Evolutionary conservation across 2,113 vertebrate species (phyloP), one percentile per base, ranked within the genome.

Genomic region (Hydropotes inermis): DNA sequence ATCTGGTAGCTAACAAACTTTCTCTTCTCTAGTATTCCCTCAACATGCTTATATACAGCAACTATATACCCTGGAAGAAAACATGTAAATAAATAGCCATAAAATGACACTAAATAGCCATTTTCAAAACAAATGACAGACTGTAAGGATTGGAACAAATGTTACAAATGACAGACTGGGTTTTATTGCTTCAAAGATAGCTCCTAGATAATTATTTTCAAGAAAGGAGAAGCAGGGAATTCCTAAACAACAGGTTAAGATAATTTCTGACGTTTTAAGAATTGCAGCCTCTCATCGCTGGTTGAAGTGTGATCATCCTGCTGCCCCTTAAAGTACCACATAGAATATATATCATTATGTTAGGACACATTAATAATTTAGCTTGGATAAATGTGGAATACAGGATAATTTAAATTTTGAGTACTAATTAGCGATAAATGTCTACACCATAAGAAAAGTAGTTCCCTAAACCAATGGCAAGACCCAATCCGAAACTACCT

Each of bases 131-230:
- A 70, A 86, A 93, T 57, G 76, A 95, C 3, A 81, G 36, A 79
- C 9, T 76, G 5, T 52, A 74, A 74, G 67, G 67, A 39, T 25
- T 74, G n/a, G 39, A 36, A 70, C 67, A 70, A 70, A 39, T 70
- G n/a, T 70, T 70, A 70, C 28, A 81, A 81, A 52, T 78, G 74
- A 78, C 74, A 78, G 74, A 78, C 25, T 78, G n/a, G 45, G 82
- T 87, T 85, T 95, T 64, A 92, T 52, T 95, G 54, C 28, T 83
- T 96, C 87, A 96, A 96, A 94, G 52, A 81, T 6, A 93, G 23
- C 50, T 76, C 67, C 54, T 85, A 74, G 33, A 36, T 60, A 67
- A 92, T n/a, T 91, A 95, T 61, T 76, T 57, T 91, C 43, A 96
- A 96, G 39, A 94, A 87, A 82, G 36, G 9, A 90, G 39, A 89